These are phyloP conservation scores for Pseudomyrmex flavicornis DNA, from an alignment of 1,140 invertebrate species.

Conservation along the genomic window DNA sequence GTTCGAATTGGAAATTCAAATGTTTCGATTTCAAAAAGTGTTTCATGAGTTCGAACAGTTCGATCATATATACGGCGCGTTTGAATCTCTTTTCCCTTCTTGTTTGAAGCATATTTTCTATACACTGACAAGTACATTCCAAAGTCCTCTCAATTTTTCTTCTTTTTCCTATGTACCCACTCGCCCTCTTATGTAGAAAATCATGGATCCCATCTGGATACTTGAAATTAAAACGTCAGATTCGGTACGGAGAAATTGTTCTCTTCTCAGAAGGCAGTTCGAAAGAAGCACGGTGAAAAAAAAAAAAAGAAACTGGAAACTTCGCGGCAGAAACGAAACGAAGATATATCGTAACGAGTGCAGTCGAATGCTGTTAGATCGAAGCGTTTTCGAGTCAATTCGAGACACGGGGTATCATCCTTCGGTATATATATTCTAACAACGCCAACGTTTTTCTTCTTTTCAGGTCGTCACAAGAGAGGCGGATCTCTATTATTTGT, in stretches of 20 bases:
- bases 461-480: background rate
- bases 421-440: background rate
- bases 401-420: background rate
- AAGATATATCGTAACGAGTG: constrained; percentile 75
- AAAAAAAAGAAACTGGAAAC: constrained; percentile 16
- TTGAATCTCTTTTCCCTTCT: too few relatives aligned
- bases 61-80: too few relatives aligned
- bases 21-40: too few relatives aligned
- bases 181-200: constrained; percentile 67
- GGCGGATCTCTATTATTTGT: too few relatives aligned
- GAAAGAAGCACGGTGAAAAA: constrained; percentile 15
- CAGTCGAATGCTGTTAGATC: constrained; percentile 79
- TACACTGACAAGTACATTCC: constrained; percentile 43
- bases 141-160: constrained; percentile 13
- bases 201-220: constrained; percentile 83
- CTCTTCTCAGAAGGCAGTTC: constrained; percentile 60
- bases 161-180: background rate
- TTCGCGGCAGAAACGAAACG: constrained; percentile 23
- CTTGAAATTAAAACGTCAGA: constrained; percentile 85
- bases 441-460: background rate
- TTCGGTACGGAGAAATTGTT: constrained; percentile 75
- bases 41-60: too few relatives aligned
- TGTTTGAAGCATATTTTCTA: constrained; percentile 13
- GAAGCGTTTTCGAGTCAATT: constrained; percentile 66
- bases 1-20: too few relatives aligned